These are phyloP conservation scores for Hepsetus odoe DNA, from an alignment of 2,113 vertebrate genomes.

Conservation along the genomic window DNA sequence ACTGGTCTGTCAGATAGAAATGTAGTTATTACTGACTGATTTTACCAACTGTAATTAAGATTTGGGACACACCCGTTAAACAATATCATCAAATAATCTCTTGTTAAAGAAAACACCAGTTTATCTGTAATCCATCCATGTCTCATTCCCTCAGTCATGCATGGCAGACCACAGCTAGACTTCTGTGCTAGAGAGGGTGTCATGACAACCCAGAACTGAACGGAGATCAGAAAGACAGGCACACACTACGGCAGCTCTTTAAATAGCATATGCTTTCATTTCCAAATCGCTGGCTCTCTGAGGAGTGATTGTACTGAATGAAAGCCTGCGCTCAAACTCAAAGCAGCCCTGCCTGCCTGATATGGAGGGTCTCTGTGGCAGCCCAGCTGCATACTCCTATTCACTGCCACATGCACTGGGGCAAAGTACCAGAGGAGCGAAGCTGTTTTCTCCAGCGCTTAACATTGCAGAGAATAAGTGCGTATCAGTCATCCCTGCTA, in stretches of 20 bases:
- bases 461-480: slow-evolving; percentile 28
- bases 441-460: slow-evolving; percentile 28
- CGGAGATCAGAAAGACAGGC: slow-evolving; percentile 24
- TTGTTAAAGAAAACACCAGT: neutral
- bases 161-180: neutral
- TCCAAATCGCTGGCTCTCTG: slow-evolving; percentile 28
- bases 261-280: slow-evolving; percentile 41
- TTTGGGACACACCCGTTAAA: neutral
- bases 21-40: neutral
- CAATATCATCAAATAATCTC: slow-evolving; percentile 1
- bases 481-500: slow-evolving; percentile 49
- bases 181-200: slow-evolving; percentile 7
- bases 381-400: slow-evolving; percentile 37
- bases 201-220: slow-evolving; percentile 29
- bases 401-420: neutral
- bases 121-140: neutral
- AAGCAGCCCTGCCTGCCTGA: slow-evolving; percentile 22
- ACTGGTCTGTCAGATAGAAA: neutral
- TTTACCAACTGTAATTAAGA: neutral
- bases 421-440: slow-evolving; percentile 37
- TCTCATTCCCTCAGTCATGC: neutral
- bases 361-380: slow-evolving; percentile 4
- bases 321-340: slow-evolving; percentile 17
- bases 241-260: slow-evolving; percentile 13
- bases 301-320: slow-evolving; percentile 30